A percentile compares a stretch with the other conserved stretches of the same genome.
Conservation (phyloP, 2,888 invertebrate genomes). For the Callinectes sapidus region DNA sequence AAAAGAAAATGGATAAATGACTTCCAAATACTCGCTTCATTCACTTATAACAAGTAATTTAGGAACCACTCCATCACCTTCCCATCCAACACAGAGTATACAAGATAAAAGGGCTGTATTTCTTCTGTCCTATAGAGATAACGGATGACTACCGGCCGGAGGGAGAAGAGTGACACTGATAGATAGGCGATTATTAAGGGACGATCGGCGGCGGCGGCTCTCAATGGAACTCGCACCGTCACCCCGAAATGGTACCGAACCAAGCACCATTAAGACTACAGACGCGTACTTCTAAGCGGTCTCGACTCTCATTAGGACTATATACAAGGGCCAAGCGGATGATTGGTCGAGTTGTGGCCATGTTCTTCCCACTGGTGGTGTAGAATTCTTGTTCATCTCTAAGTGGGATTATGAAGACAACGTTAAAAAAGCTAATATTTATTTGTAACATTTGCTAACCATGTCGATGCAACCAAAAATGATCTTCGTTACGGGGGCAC, state of each 20-base stretch:
- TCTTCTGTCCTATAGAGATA: not conserved
- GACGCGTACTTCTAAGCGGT: no score
- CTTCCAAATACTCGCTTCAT: not conserved
- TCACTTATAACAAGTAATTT: not conserved
- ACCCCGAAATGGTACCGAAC: not conserved
- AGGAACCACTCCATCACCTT: not conserved
- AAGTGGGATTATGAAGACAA: no score
- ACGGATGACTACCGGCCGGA: not conserved
- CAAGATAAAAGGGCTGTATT: not conserved
- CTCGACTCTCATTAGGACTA: no score
- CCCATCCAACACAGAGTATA: not conserved
- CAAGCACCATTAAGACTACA: not conserved
- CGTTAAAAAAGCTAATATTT: no score
- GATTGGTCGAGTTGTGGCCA: no score
- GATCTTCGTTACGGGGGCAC: no score
- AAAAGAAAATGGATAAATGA: not conserved
- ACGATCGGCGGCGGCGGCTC: not conserved
- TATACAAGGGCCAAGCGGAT: no score
- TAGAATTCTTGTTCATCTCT: no score
- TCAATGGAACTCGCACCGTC: not conserved
- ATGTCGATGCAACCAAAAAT: no score
- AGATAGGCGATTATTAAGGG: constrained; percentile 11
- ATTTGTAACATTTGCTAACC: no score
- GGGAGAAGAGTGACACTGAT: constrained; percentile 10
- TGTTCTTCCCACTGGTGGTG: no score